Evolutionary conservation across 1,140 invertebrate species (phyloP).

Genomic region (Plutomurus gul): DNA sequence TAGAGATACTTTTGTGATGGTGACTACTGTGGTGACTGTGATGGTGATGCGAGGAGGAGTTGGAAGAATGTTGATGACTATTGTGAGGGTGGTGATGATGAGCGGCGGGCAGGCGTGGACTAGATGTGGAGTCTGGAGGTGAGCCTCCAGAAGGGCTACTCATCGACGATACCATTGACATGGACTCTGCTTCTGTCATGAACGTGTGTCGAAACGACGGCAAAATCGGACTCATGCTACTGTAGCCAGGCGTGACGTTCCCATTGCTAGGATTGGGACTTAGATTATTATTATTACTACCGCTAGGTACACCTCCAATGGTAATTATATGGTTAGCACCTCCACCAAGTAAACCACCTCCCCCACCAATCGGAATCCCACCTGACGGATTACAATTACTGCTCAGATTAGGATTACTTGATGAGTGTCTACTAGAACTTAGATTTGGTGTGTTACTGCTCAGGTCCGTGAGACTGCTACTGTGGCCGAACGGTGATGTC

Average conservation of each 20-base stretch:
- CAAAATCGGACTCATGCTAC: constrained; percentile 56
- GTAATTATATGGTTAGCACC: constrained; percentile 1
- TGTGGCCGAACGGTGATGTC: constrained; percentile 23
- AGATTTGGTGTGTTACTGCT: not conserved
- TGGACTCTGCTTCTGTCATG: constrained; percentile 51
- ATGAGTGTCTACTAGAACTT: constrained; percentile 27
- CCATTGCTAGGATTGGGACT: constrained; percentile 62
- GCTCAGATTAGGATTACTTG: constrained; percentile 11
- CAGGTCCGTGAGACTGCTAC: not conserved
- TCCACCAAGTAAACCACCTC: constrained; percentile 6
- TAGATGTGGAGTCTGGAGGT: constrained; percentile 50
- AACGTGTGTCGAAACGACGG: constrained; percentile 54
- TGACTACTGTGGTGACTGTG: not conserved
- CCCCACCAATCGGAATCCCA: constrained; percentile 30
- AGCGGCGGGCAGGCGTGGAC: constrained; percentile 45
- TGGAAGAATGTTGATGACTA: constrained; percentile 7
- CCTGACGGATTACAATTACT: constrained; percentile 28
- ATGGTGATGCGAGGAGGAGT: constrained; percentile 18
- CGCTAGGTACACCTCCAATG: not conserved
- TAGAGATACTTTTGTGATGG: constrained; percentile 19
- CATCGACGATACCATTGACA: constrained; percentile 45
- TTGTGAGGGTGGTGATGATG: constrained; percentile 41
- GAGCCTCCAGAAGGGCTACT: constrained; percentile 33
- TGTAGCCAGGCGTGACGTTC: constrained; percentile 55
- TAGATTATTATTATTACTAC: constrained; percentile 34